phyloP scores from a whole-genome alignment of 1,140 invertebrate genomes.

The Leptopilina boulardi region DNA sequence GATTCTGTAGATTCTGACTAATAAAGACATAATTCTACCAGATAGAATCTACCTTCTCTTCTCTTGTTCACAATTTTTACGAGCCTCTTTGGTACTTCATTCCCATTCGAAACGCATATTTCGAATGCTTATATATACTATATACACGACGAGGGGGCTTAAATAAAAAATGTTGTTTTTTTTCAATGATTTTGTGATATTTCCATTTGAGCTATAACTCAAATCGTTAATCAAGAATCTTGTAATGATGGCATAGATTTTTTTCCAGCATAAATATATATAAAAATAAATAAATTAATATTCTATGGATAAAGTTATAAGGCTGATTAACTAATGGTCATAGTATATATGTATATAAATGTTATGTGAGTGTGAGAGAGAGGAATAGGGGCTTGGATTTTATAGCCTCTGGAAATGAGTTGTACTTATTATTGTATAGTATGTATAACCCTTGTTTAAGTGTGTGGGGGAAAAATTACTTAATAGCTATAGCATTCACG shows the following conservation, averaged over 20 bases:
- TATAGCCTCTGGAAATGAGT: conserved; percentile 12
- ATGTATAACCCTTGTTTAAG: neutral
- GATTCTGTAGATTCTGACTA: conserved; percentile 64
- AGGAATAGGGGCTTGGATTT: neutral
- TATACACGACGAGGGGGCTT: conserved; percentile 31
- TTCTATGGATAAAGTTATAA: neutral
- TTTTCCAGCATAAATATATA: neutral
- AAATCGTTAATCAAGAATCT: conserved; percentile 5
- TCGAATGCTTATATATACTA: conserved; percentile 58
- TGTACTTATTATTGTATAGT: conserved; percentile 13
- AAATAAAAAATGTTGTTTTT: conserved; percentile 39
- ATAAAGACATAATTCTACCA: conserved; percentile 73
- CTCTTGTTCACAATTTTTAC: conserved; percentile 60
- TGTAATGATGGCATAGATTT: conserved; percentile 20
- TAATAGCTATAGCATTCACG: conserved; percentile 6
- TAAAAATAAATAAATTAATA: conserved; percentile 27
- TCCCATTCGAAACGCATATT: conserved; percentile 57
- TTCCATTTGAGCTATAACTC: conserved; percentile 33
- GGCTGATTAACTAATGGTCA: conserved; percentile 7
- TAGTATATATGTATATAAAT: neutral
- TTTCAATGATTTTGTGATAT: conserved; percentile 45
- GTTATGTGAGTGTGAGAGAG: neutral
- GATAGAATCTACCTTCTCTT: conserved; percentile 64
- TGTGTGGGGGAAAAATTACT: neutral
- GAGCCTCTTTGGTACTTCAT: conserved; percentile 48